phyloP scores from a whole-genome alignment of 1,140 invertebrate genomes.

The Dolichoris vasculosae region DNA sequence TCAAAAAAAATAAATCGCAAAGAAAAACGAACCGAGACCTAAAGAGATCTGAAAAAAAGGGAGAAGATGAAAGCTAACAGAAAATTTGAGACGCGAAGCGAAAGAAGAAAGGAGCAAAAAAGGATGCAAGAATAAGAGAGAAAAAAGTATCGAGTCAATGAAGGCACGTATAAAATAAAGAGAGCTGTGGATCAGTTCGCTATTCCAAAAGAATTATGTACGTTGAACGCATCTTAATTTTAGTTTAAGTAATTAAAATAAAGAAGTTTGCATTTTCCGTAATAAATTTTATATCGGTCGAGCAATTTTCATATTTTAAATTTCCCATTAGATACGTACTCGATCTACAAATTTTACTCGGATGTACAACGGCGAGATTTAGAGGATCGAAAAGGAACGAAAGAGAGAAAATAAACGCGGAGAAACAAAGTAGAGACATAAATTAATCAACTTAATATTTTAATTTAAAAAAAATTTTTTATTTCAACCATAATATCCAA shows the following conservation, averaged over 20 bases:
- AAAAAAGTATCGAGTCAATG: background rate
- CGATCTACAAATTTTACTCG: background rate
- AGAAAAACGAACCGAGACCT: background rate
- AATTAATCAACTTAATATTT: slow-evolving; percentile 21
- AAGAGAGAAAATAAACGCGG: background rate
- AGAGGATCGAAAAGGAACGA: background rate
- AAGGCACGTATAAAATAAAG: slow-evolving; percentile 1
- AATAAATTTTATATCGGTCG: no score
- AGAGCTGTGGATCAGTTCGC: background rate
- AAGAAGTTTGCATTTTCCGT: background rate
- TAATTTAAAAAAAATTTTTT: slow-evolving; percentile 14
- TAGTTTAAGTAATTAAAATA: background rate
- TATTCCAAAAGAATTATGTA: background rate
- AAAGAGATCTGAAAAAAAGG: background rate
- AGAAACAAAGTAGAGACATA: background rate
- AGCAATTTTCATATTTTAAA: no score
- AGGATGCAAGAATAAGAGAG: background rate
- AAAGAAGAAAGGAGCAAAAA: slow-evolving; percentile 1
- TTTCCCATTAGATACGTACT: background rate
- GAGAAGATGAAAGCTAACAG: background rate
- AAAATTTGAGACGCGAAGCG: background rate
- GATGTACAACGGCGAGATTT: background rate
- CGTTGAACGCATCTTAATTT: background rate
- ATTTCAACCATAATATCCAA: background rate
- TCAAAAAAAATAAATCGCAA: background rate